Evolutionary conservation across 2,888 invertebrate species (phyloP), one percentile per base, ranked within the genome.

Genomic region (Masnerella sp.): DNA sequence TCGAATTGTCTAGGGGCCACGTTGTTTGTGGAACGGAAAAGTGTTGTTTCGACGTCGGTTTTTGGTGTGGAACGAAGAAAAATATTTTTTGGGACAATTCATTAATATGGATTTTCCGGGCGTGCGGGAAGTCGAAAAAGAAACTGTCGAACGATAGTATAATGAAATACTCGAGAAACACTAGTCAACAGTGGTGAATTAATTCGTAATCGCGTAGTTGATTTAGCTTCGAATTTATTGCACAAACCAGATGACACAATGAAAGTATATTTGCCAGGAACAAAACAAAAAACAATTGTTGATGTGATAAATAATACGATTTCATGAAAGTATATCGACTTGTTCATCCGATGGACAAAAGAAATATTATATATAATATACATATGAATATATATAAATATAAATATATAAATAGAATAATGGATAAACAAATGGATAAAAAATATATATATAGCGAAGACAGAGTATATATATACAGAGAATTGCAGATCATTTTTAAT

Each of bases 261-360:
- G 73, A 73, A 73, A 73, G 73, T 73, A 73, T 68, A 73, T 68
- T 61, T 73, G 73, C 59, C 67, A 73, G 45, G 56, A 73, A 73
- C 56, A 45, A 73, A 56, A 54, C 30, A 61, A 62, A 64, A 47
- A 58, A 51, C 56, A 59, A 72, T 72, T 71, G 64, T 71, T 59
- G 71, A 71, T 71, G 71, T 71, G 71, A 71, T 71, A 71, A 70
- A 64, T 64, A 71, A 71, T 71, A 64, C 64, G 58, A 71, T 71
- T 58, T 71, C 70, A 71, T 71, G 71, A 71, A 71, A 71, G 71
- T 71, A 71, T 71, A 71, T 71, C 45, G 5, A 71, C 18, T 56
- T 70, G 70, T 64, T 58, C 70, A 56, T 58, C 18, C 49, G 56
- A 70, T 56, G 70, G 28, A 58, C 62, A 70, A 61, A 45, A 17